Evolutionary conservation across 2,797 vertebrate genomes (phyloP).

Genomic region (Sardinella longiceps): DNA sequence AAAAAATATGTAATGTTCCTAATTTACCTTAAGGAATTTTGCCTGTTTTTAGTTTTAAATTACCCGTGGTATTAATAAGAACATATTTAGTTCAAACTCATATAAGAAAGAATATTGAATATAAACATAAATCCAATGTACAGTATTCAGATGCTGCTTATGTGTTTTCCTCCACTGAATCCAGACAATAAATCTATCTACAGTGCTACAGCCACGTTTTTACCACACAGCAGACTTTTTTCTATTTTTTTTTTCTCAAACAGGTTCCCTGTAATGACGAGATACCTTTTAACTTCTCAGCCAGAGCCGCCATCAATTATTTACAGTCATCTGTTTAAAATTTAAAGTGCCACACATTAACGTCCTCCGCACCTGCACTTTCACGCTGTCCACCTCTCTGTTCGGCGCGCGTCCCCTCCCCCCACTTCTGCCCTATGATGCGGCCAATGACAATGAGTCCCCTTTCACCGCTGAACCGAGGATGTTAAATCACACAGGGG

Average conservation of each 20-base stretch:
- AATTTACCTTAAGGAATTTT: constrained; percentile 36
- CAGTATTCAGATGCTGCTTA: background rate
- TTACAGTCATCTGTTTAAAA: constrained; percentile 81
- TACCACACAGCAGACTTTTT: constrained; percentile 42
- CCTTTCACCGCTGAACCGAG: constrained; percentile 64
- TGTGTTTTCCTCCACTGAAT: background rate
- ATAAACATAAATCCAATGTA: background rate
- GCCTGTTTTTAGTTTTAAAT: background rate
- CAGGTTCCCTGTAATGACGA: constrained; percentile 73
- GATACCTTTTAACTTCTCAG: constrained; percentile 83
- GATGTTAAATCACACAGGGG: constrained; percentile 76
- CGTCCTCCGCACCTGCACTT: constrained; percentile 79
- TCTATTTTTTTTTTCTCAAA: constrained; percentile 42
- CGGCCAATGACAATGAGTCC: constrained; percentile 70
- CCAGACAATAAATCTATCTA: background rate
- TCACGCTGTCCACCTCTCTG: constrained; percentile 70
- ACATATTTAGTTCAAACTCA: background rate
- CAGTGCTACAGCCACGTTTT: background rate
- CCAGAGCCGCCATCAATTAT: constrained; percentile 80
- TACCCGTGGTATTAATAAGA: background rate
- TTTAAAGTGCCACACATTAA: constrained; percentile 84
- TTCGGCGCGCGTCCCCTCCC: constrained; percentile 50
- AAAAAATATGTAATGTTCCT: background rate
- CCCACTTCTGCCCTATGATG: constrained; percentile 51
- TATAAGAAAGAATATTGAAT: background rate